Evolutionary conservation across 2,113 vertebrate species (phyloP), one percentile per base, ranked within the genome.

Genomic region (Upupa epops): DNA sequence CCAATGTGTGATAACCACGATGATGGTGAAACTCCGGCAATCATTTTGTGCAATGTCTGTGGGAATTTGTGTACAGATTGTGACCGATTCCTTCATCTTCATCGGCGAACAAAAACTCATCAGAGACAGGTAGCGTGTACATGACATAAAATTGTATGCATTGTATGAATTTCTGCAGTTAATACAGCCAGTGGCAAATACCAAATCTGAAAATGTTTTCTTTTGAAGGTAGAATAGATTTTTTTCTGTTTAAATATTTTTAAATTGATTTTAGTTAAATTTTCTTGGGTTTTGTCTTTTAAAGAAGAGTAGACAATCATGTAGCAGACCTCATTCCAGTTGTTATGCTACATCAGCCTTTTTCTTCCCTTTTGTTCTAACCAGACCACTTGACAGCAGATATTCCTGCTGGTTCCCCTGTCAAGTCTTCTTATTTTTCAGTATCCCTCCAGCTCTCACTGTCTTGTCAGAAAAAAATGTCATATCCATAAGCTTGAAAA

Each of bases 1-100:
- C 99, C 99, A 20, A 99, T 99, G 99, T 99, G 99, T 83, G 99
- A 99, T 97, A 99, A 99, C 96, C 99, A 99, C 34, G 99, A 99
- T 36, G 99, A 99, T 37, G 99, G 99, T 8, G 99, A 99, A 97
- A 99, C 99, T 7, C 98, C 99, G 17, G 99, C 99, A 69, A 99
- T 99, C 94, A 99, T 99, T 96, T 96, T 99, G 49, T 99, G 99
- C 94, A 99, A 99, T 46, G 63, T 98, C 64, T 99, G 99, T 95
- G 99, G 99, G 45, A 99, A 99, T 97, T 96, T 99, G 37, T 99
- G 99, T 92, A 99, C 99, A 11, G 99, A 99, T 94, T 99, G 99
- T 40, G 99, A 99, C 96, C 97, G 99, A 72, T 99, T 99, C 96
- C 98, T 99, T 70, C 99, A 99, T 91, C 98, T 99, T 89, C 99